A percentile compares a stretch with the other conserved stretches of the same genome.
Evolutionary conservation across 2,113 vertebrate genomes (phyloP).

Genomic region (Todiramphus saurophagus): DNA sequence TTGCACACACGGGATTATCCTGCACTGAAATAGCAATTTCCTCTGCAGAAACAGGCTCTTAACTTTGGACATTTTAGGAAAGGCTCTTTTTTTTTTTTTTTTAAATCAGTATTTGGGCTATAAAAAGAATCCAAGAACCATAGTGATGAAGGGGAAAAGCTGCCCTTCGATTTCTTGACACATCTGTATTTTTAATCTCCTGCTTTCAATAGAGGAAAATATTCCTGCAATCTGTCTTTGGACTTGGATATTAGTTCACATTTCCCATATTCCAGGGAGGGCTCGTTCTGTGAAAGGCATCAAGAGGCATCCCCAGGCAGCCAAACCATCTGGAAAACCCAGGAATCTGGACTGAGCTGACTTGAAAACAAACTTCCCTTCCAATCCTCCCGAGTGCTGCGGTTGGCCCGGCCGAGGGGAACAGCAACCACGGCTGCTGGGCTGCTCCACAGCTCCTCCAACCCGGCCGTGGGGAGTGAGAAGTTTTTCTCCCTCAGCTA

Average conservation of each 20-base stretch:
- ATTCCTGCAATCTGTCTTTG: neutral
- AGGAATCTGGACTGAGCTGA: neutral
- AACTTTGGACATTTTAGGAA: neutral
- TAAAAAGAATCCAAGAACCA: neutral
- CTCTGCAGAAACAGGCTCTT: neutral
- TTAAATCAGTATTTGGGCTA: neutral
- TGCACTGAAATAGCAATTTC: neutral
- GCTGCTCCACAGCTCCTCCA: fast-evolving
- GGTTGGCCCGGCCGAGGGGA: neutral
- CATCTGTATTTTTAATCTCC: conserved; percentile 18
- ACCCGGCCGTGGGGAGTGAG: fast-evolving
- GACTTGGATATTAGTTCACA: neutral
- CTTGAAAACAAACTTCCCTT: neutral
- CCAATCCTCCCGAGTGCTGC: neutral
- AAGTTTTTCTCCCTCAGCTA: neutral
- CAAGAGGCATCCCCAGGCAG: conserved; percentile 9
- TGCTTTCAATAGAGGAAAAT: neutral
- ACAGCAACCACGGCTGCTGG: neutral
- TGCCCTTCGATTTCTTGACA: neutral
- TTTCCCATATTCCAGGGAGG: neutral
- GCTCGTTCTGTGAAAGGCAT: neutral
- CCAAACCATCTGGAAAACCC: conserved; percentile 52
- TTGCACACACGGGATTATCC: fast-evolving
- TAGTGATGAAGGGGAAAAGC: neutral
- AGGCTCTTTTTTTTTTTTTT: neutral